Base-by-base conservation (phyloP, 1,140 invertebrate species). In the Megalopta genalis region DNA sequence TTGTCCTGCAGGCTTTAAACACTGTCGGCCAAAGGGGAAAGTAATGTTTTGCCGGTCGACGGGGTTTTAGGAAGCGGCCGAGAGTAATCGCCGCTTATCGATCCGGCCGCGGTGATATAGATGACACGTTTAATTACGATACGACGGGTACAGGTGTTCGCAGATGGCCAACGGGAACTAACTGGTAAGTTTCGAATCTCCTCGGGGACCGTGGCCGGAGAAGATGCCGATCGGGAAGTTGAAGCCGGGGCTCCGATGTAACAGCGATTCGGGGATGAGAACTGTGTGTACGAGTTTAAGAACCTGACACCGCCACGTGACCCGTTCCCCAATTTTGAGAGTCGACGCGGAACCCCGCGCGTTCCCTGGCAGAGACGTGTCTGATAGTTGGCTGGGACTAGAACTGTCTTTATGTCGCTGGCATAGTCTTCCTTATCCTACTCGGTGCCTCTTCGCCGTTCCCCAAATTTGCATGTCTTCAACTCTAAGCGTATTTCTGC, bases 51-150 rank as follows among this genome's bases (percentile, higher is more conserved):
- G 39, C 39, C 39, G 16, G 32, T 52, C 12, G 12, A 52, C 5
- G 16, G 21, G 49, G 54, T 57, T n/a, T n/a, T n/a, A 7, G 54
- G 12, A 46, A 8, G 7, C 21, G 5, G 0, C n/a, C 9, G 21
- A 37, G 37, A 49, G 27, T 65, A 74, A 74, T 74, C 60, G 70
- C 39, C 21, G 54, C 25, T 79, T 74, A 74, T 79, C 77, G 71
- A 79, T 74, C 63, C 25, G 23, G 21, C 6, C 49, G 5, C 14
- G 49, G 14, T 23, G 54, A 57, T 79, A 79, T 67, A 67, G 49
- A 66, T 52, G 71, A 74, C 52, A 54, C 71, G 63, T 74, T 79
- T 79, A 79, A 74, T 79, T 79, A 79, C 71, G 71, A 64, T 73
- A 73, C 71, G 63, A 62, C 63, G 42, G 71, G 27, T 79, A 74